Base-by-base conservation (phyloP, 2,113 vertebrate genomes). In the Taxidea taxus region DNA sequence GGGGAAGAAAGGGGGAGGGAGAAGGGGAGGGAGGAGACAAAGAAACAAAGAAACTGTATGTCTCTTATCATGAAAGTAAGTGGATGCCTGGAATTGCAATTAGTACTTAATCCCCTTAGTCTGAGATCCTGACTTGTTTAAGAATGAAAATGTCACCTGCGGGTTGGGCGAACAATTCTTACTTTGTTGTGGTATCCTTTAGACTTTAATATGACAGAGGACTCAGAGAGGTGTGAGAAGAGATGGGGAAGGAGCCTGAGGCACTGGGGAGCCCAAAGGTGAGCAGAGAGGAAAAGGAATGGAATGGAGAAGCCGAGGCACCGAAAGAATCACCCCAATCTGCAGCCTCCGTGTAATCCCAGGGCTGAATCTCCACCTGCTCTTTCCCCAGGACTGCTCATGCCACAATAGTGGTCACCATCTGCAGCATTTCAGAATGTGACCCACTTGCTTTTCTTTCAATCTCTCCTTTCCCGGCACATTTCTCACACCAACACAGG, bases 311-410 rank as follows among this genome's bases (percentile, higher is more conserved):
- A 47, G 60, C 8, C 0, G 10, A 31, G 8, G 13, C 42, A 47
- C 1, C 44, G 3, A 3, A 25, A 44, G 54, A 1, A 11, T 4
- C 21, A 15, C 5, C 12, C 2, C 34, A 31, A 27, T 77, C 74
- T 31, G 27, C 15, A 5, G 74, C 27, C 14, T 16, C 27, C 14
- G 42, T 75, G 0, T 13, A 15, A 3, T 9, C 4, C 10, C 7
- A 0, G 2, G 80, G 18, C 44, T 21, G 20, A 37, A 7, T 0
- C 0, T 44, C n/a, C 49, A 7, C 39, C 56, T 23, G 27, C 20
- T 14, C 6, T 58, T 39, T 25, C 18, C 4, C 39, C 18, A 18
- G 49, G 34, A 56, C 8, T 1, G 5, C 3, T 27, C 29, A 0
- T 3, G 21, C 16, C 2, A 0, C 49, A 21, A 1, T 15, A 9